These are phyloP conservation scores for Cotesia chilonis DNA, from an alignment of 1,140 invertebrate genomes.

Conservation along the genomic window DNA sequence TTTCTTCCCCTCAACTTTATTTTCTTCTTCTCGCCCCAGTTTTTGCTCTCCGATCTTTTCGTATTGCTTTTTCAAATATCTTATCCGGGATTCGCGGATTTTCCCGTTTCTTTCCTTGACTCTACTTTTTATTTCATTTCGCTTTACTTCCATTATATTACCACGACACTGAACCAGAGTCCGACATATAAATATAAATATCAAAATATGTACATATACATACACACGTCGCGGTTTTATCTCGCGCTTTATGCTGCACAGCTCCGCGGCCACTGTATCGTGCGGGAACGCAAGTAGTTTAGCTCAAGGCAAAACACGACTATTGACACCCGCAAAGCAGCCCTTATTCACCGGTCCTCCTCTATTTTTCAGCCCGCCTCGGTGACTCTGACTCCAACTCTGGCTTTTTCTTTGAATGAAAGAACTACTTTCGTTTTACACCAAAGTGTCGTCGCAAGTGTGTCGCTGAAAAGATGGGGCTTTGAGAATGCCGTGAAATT, in stretches of 20 bases:
- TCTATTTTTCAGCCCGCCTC: slow-evolving; percentile 34
- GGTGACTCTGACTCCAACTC: slow-evolving; percentile 21
- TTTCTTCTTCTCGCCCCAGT: neutral
- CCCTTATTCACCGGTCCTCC: slow-evolving; percentile 28
- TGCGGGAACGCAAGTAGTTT: slow-evolving; percentile 4
- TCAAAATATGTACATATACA: too few species aligned
- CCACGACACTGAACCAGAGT: too few species aligned
- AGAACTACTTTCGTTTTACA: slow-evolving; percentile 24
- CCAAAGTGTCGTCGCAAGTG: slow-evolving; percentile 28
- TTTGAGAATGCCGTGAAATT: slow-evolving; percentile 25
- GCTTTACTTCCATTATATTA: too few species aligned
- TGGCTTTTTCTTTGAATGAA: slow-evolving; percentile 24
- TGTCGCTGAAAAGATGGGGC: slow-evolving; percentile 30
- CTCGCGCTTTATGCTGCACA: slow-evolving; percentile 10
- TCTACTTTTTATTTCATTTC: slow-evolving; percentile 17
- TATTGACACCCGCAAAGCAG: slow-evolving; percentile 35
- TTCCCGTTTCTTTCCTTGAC: slow-evolving; percentile 24
- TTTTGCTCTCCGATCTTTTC: neutral
- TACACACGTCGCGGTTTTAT: too few species aligned
- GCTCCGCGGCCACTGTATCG: neutral
- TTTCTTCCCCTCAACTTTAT: neutral
- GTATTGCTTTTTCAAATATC: slow-evolving; percentile 34
- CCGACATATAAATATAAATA: too few species aligned
- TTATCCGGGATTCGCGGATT: slow-evolving; percentile 5
- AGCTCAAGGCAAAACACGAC: slow-evolving; percentile 32